Percentiles rank a stretch among this genome's conserved stretches.
Evolutionary conservation across 1,140 invertebrate species (phyloP).

Genomic region (Eulimnadia texana): DNA sequence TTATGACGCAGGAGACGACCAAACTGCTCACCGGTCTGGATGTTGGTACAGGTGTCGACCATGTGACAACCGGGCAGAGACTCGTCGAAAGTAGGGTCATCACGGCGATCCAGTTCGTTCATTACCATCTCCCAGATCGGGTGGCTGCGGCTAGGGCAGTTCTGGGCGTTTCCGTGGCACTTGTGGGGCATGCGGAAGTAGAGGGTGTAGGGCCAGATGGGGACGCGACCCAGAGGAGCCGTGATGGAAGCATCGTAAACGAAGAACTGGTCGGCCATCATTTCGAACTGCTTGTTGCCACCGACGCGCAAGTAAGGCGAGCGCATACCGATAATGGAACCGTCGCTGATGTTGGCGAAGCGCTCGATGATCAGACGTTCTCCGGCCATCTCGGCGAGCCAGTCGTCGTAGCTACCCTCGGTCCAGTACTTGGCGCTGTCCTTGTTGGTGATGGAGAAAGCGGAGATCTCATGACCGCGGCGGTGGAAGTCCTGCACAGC

Average conservation of each 20-base stretch:
- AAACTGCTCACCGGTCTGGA: conserved; percentile 76
- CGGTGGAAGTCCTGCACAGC: conserved; percentile 79
- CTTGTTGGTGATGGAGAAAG: conserved; percentile 86
- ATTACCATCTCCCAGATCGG: conserved; percentile 93
- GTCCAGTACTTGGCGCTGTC: conserved; percentile 81
- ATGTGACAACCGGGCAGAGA: conserved; percentile 73
- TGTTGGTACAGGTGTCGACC: conserved; percentile 85
- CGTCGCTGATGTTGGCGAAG: conserved; percentile 59
- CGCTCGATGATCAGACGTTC: conserved; percentile 36
- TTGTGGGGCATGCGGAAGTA: conserved; percentile 86
- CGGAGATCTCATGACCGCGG: conserved; percentile 81
- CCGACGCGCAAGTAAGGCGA: conserved; percentile 81
- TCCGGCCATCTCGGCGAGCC: conserved; percentile 92
- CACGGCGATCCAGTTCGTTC: conserved; percentile 82
- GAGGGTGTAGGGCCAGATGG: conserved; percentile 89
- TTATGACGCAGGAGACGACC: conserved; percentile 73
- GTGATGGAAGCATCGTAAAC: conserved; percentile 89
- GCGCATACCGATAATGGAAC: conserved; percentile 71
- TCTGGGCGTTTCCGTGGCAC: conserved; percentile 82
- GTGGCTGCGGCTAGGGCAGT: conserved; percentile 75
- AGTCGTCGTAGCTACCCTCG: conserved; percentile 73
- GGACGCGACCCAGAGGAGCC: conserved; percentile 67
- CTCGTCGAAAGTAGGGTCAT: conserved; percentile 80
- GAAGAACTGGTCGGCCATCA: conserved; percentile 91
- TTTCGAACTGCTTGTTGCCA: conserved; percentile 87